These are phyloP conservation scores for Microcebus jonahi DNA, from an alignment of 2,113 vertebrate genomes.

Conservation along the genomic window DNA sequence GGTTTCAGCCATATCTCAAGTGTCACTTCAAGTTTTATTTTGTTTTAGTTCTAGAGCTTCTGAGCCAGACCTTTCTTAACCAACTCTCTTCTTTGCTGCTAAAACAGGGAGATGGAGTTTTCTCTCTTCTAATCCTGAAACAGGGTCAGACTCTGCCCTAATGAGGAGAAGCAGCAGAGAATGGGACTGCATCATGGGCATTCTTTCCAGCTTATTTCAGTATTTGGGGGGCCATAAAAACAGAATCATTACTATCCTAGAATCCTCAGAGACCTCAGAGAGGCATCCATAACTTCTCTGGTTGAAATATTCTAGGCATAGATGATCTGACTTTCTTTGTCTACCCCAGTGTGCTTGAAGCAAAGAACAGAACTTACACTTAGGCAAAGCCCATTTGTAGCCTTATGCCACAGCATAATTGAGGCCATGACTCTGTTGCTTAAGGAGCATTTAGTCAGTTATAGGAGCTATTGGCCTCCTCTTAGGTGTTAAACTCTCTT, in stretches of 20 bases:
- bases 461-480: background rate
- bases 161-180: constrained; percentile 43
- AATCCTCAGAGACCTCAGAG: background rate
- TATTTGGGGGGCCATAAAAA: background rate
- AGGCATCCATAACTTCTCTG: background rate
- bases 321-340: background rate
- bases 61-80: constrained; percentile 44
- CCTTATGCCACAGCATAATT: background rate
- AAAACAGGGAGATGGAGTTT: background rate
- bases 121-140: background rate
- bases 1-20: background rate
- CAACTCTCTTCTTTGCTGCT: constrained; percentile 68
- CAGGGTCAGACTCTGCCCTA: background rate
- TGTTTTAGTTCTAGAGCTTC: background rate
- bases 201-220: background rate
- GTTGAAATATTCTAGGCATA: background rate
- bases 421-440: background rate
- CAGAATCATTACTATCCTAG: background rate
- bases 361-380: background rate
- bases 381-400: background rate
- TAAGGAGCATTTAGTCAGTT: background rate
- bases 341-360: background rate
- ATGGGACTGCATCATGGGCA: background rate
- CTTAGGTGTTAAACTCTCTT: background rate
- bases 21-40: constrained; percentile 23